Percentiles rank a stretch among this genome's conserved stretches.
phyloP scores from a whole-genome alignment of 2,888 invertebrate genomes.

The Catocala nupta region DNA sequence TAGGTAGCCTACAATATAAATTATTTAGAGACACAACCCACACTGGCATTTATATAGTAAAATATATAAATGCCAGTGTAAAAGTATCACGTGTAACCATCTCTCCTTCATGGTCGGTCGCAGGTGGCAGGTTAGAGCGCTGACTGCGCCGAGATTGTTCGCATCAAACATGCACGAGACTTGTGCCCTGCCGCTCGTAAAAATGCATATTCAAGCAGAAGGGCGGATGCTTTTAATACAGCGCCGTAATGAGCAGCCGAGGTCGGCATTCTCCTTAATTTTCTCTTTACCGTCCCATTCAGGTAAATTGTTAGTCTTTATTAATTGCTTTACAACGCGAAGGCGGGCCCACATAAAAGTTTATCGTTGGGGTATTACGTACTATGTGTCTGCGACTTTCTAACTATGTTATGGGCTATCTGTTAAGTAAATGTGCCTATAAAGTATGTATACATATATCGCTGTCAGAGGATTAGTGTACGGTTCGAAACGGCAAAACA shows the following conservation, averaged over 20 bases:
- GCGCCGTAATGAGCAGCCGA: slow-evolving; percentile 78
- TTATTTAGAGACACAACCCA: not conserved
- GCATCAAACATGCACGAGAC: slow-evolving; percentile 82
- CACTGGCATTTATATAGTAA: not conserved
- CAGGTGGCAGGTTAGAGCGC: slow-evolving; percentile 50
- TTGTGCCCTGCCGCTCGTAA: slow-evolving; percentile 78
- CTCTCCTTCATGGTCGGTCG: slow-evolving; percentile 34
- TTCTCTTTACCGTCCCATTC: slow-evolving; percentile 77
- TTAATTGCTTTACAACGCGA: slow-evolving; percentile 72
- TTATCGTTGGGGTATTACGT: slow-evolving; percentile 44
- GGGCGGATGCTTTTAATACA: slow-evolving; percentile 82
- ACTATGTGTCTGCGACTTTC: slow-evolving; percentile 26
- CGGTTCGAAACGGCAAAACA: not conserved
- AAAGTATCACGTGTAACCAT: slow-evolving; percentile 29
- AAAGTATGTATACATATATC: not conserved
- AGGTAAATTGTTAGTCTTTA: slow-evolving; percentile 73
- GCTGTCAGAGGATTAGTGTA: not conserved
- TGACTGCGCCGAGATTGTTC: slow-evolving; percentile 74
- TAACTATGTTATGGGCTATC: not conserved
- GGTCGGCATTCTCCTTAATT: slow-evolving; percentile 83
- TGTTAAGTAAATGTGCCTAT: no score
- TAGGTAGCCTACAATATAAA: not conserved
- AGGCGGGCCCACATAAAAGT: slow-evolving; percentile 61
- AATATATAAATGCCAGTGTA: slow-evolving; percentile 33
- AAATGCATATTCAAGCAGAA: slow-evolving; percentile 85